A percentile compares a stretch with the other conserved stretches of the same genome.
These are phyloP conservation scores for Petrocephalus schoutedeni DNA, from an alignment of 2,797 vertebrate species.

Conservation along the genomic window DNA sequence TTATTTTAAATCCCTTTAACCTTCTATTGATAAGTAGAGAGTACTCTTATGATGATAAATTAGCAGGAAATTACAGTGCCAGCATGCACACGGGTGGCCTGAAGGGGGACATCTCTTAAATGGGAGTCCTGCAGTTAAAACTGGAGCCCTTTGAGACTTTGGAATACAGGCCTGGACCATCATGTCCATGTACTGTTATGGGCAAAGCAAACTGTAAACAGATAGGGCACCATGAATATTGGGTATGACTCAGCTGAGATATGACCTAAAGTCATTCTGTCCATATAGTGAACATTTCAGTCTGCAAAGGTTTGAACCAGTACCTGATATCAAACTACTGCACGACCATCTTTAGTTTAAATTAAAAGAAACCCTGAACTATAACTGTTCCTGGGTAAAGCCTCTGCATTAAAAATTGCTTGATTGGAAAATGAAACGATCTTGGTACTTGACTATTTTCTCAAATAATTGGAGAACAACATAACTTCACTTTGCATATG, in stretches of 20 bases:
- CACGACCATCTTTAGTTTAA: background rate
- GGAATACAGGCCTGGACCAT: background rate
- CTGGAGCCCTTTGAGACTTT: background rate
- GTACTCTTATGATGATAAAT: background rate
- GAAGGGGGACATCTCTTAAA: background rate
- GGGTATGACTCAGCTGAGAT: constrained; percentile 4
- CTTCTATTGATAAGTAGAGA: background rate
- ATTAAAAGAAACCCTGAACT: background rate
- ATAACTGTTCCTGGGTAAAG: background rate
- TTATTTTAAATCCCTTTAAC: background rate
- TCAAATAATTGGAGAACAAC: background rate
- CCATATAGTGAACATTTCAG: background rate
- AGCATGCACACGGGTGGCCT: background rate
- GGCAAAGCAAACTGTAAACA: background rate
- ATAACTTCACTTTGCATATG: background rate
- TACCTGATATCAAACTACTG: background rate
- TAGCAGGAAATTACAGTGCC: constrained; percentile 5
- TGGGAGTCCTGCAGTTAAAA: background rate
- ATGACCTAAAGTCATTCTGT: background rate
- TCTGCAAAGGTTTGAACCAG: background rate
- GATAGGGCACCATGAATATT: background rate
- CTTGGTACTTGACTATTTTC: background rate
- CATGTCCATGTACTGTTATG: background rate
- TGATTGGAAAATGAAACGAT: background rate
- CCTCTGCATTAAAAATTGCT: background rate